Evolutionary conservation across 1,140 invertebrate genomes (phyloP).

Genomic region (Macrosteles quadrilineatus): DNA sequence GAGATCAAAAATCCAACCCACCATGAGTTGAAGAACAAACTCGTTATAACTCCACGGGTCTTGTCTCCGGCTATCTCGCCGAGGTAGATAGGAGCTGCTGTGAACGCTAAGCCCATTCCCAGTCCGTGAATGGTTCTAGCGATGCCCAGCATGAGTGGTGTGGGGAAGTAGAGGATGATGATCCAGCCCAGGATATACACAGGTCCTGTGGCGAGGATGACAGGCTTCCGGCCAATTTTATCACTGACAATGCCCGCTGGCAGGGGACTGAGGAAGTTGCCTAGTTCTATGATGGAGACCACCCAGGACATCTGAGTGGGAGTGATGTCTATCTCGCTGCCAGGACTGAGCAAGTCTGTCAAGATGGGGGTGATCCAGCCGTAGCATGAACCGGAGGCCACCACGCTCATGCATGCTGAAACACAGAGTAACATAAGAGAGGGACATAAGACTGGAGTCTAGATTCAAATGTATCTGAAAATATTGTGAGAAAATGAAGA

Average conservation of each 20-base stretch:
- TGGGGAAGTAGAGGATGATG: constrained; percentile 52
- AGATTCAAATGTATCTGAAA: too few species aligned
- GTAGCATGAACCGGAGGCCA: constrained; percentile 47
- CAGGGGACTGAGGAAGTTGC: constrained; percentile 41
- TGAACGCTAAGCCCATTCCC: constrained; percentile 59
- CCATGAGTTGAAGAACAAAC: constrained; percentile 67
- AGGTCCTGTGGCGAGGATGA: constrained; percentile 65
- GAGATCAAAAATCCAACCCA: constrained; percentile 73
- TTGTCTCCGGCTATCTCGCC: constrained; percentile 66
- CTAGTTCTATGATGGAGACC: constrained; percentile 34
- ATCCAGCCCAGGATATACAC: constrained; percentile 52
- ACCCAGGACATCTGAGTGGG: constrained; percentile 53
- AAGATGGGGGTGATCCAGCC: constrained; percentile 64
- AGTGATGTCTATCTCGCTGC: constrained; percentile 56
- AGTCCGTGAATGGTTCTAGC: constrained; percentile 55
- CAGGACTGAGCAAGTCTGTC: constrained; percentile 51
- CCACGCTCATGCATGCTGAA: constrained; percentile 48
- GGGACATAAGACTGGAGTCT: too few species aligned
- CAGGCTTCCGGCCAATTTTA: constrained; percentile 70
- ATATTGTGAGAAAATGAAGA: too few species aligned
- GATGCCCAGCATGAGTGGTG: constrained; percentile 23
- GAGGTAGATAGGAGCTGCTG: constrained; percentile 57
- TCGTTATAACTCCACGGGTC: constrained; percentile 61
- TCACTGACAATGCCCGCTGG: constrained; percentile 60
- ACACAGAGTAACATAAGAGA: neutral